Evolutionary conservation across 2,888 invertebrate genomes (phyloP).

Genomic region (Mechanitis messenoides): DNA sequence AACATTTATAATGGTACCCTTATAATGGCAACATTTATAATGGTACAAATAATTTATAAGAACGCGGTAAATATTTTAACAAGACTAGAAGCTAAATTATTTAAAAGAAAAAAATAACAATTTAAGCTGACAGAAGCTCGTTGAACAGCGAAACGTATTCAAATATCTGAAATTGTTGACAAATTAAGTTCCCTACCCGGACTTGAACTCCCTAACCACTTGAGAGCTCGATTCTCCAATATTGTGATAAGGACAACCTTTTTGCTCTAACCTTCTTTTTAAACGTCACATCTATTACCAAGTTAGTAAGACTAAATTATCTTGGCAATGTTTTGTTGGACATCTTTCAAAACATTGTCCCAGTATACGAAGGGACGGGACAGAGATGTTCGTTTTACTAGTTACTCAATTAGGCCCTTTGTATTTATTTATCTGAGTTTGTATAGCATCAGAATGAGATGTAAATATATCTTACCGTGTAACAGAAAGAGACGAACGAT

Average conservation of each 20-base stretch:
- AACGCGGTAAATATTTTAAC: slow-evolving; percentile 30
- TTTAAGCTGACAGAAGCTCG: slow-evolving; percentile 74
- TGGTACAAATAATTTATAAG: not conserved
- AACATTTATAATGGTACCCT: too few species aligned
- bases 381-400: slow-evolving; percentile 74
- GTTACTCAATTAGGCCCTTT: slow-evolving; percentile 78
- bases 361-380: slow-evolving; percentile 65
- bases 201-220: slow-evolving; percentile 72
- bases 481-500: slow-evolving; percentile 44
- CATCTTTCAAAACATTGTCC: slow-evolving; percentile 39
- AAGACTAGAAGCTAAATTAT: slow-evolving; percentile 43
- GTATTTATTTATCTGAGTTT: slow-evolving; percentile 77
- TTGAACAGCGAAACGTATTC: slow-evolving; percentile 74
- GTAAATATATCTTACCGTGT: slow-evolving; percentile 30
- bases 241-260: slow-evolving; percentile 46
- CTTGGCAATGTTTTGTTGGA: slow-evolving; percentile 21
- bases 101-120: slow-evolving; percentile 65
- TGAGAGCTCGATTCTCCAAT: slow-evolving; percentile 65
- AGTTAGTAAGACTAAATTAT: slow-evolving; percentile 35
- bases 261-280: slow-evolving; percentile 14
- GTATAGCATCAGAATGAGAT: slow-evolving; percentile 60
- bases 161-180: slow-evolving; percentile 77
- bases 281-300: slow-evolving; percentile 25
- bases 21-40: too few species aligned
- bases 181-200: slow-evolving; percentile 73